phyloP scores from a whole-genome alignment of 2,113 vertebrate genomes.

The Poicephalus meyeri region DNA sequence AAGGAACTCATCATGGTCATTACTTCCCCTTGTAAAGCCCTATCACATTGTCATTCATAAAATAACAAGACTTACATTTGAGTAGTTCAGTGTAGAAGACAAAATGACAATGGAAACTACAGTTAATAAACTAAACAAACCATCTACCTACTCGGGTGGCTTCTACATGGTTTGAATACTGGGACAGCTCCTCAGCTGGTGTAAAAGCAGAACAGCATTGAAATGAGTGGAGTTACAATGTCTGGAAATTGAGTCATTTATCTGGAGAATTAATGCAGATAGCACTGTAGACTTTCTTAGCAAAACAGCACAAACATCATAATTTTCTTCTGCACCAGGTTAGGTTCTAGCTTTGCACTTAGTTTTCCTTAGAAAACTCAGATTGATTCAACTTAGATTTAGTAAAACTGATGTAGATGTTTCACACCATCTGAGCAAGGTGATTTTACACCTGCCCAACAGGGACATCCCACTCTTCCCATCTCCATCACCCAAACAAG shows the following conservation, averaged over 20 bases:
- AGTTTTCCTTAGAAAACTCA: background rate
- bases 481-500: background rate
- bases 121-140: background rate
- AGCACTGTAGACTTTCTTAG: background rate
- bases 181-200: background rate
- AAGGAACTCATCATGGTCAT: background rate
- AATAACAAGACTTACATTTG: background rate
- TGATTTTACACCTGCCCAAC: background rate
- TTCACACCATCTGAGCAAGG: background rate
- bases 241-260: background rate
- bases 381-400: background rate
- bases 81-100: background rate
- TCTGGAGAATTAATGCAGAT: background rate
- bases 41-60: background rate
- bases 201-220: background rate
- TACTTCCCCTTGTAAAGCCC: background rate
- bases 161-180: background rate
- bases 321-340: background rate
- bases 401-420: background rate
- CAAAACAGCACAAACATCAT: background rate
- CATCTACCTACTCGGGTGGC: background rate
- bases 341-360: background rate
- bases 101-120: background rate
- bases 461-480: background rate
- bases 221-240: background rate